A percentile compares a stretch with the other conserved stretches of the same genome.
Evolutionary conservation across 2,113 vertebrate species (phyloP).

Genomic region (Perca schrenkii): DNA sequence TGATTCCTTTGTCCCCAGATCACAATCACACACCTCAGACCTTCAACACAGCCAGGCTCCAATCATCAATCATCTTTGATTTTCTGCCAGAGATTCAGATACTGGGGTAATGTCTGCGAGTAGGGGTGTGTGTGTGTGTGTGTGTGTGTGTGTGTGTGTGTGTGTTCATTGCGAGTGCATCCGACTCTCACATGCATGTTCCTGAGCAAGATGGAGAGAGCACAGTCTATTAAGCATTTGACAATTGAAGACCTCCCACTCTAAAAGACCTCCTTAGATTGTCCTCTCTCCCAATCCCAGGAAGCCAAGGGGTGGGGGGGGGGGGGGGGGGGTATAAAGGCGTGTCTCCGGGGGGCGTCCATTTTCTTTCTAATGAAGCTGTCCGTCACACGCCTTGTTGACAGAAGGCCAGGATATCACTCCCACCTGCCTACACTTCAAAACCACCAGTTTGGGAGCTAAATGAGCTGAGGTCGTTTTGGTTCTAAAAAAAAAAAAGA

Average conservation of each 20-base stretch:
- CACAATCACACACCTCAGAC: constrained; percentile 74
- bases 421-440: constrained; percentile 67
- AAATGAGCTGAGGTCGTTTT: constrained; percentile 30
- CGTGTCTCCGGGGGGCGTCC: constrained; percentile 62
- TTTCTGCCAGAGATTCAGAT: constrained; percentile 78
- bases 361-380: constrained; percentile 85
- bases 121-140: constrained; percentile 32
- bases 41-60: constrained; percentile 67
- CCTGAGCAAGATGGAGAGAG: constrained; percentile 70
- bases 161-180: neutral
- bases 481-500: neutral
- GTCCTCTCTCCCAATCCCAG: constrained; percentile 63
- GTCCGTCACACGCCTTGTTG: constrained; percentile 74
- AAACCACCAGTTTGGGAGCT: constrained; percentile 39
- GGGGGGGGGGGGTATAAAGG: constrained; percentile 48
- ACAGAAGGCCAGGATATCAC: constrained; percentile 76
- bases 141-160: constrained; percentile 36
- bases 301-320: constrained; percentile 52
- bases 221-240: constrained; percentile 82
- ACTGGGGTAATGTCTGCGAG: constrained; percentile 21
- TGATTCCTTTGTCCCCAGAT: constrained; percentile 69
- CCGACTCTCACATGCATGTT: constrained; percentile 4
- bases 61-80: constrained; percentile 82
- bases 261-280: constrained; percentile 74
- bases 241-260: constrained; percentile 83